phyloP scores from a whole-genome alignment of 2,888 invertebrate genomes.

The Spodoptera picta region DNA sequence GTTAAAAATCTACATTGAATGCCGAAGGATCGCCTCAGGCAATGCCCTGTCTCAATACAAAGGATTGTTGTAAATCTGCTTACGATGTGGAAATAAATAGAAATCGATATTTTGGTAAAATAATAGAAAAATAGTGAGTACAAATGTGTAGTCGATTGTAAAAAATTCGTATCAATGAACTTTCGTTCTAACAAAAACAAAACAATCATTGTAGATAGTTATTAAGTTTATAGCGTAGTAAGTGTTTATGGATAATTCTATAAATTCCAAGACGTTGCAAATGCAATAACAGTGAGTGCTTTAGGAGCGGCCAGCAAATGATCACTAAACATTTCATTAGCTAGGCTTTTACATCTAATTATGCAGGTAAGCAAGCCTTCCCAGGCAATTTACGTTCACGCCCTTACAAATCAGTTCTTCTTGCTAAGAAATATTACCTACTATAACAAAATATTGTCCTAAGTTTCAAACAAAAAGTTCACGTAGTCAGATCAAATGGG shows the following conservation, averaged over 20 bases:
- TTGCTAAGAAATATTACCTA: background rate
- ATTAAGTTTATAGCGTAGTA: background rate
- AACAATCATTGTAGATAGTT: too few relatives aligned
- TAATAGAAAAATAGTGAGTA: too few relatives aligned
- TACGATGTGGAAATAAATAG: constrained; percentile 4
- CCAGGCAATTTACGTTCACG: constrained; percentile 7
- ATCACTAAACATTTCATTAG: constrained; percentile 53
- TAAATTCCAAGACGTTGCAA: constrained; percentile 34
- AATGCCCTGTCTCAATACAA: constrained; percentile 4
- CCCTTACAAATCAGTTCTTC: constrained; percentile 2
- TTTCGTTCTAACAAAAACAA: too few relatives aligned
- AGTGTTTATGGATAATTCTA: constrained; percentile 1
- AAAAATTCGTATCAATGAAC: too few relatives aligned
- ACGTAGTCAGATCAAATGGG: background rate
- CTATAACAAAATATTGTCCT: too few relatives aligned
- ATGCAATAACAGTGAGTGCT: constrained; percentile 48
- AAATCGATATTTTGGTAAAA: background rate
- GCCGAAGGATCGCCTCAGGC: constrained; percentile 7
- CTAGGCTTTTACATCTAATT: constrained; percentile 45
- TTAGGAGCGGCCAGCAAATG: constrained; percentile 41
- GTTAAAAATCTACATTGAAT: constrained; percentile 16
- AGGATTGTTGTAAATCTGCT: constrained; percentile 9
- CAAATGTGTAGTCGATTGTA: too few relatives aligned
- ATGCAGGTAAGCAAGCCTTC: constrained; percentile 24
- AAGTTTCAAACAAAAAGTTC: background rate